phyloP scores from a whole-genome alignment of 64 coral and sea anemone species.

The Actinia tenebrosa region DNA sequence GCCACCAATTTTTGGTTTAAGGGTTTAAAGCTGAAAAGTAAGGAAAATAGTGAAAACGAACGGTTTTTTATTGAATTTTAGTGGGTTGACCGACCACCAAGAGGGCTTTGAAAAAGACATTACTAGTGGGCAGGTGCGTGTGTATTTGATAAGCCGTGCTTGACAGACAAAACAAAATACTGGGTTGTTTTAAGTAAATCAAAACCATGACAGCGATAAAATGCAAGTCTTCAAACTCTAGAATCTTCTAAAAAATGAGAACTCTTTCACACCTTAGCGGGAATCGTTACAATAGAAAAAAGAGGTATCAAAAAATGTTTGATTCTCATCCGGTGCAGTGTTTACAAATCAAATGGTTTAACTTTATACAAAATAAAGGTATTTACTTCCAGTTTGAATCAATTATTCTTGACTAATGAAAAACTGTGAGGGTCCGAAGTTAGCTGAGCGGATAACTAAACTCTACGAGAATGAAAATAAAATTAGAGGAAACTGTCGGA shows the following conservation, averaged over 20 bases:
- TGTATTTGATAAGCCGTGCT: neutral
- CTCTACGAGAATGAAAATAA: neutral
- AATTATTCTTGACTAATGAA: neutral
- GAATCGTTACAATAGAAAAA: neutral
- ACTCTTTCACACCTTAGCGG: no score
- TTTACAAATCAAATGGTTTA: neutral
- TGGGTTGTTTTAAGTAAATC: neutral
- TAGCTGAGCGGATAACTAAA: neutral
- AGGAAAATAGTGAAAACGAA: neutral
- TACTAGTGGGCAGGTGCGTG: neutral
- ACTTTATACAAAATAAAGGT: neutral
- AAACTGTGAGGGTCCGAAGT: neutral
- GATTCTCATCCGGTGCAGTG: neutral
- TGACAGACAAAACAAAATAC: neutral
- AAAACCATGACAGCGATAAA: neutral
- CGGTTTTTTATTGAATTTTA: conserved; percentile 2
- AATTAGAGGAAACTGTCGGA: neutral
- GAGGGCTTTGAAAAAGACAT: neutral
- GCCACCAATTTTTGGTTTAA: neutral
- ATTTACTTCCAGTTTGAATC: neutral
- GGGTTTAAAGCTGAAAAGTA: neutral
- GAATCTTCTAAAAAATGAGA: no score
- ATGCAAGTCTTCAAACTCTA: no score
- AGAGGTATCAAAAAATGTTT: neutral
- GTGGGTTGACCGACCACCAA: neutral